These are phyloP conservation scores for Apotomis turbidana DNA, from an alignment of 2,888 invertebrate species.

Conservation along the genomic window DNA sequence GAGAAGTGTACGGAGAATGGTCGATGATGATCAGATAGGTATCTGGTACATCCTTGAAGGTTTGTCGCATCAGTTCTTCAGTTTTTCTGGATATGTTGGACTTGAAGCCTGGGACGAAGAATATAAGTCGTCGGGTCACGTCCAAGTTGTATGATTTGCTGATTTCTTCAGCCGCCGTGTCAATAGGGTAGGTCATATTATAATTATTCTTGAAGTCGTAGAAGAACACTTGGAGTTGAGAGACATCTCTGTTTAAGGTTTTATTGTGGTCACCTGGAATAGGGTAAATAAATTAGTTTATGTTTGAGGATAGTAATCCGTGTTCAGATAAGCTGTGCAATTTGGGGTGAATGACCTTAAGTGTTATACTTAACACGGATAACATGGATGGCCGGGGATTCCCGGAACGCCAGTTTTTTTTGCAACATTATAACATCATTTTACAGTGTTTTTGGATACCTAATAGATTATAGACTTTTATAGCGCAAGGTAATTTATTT, in stretches of 20 bases:
- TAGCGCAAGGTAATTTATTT: too few relatives aligned
- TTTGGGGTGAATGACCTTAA: too few relatives aligned
- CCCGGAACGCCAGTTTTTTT: too few relatives aligned
- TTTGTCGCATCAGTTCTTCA: conserved; percentile 66
- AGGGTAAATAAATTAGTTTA: conserved; percentile 9
- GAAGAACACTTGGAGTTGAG: conserved; percentile 66
- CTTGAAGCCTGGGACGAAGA: conserved; percentile 77
- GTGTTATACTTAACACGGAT: too few relatives aligned
- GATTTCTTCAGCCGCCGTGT: conserved; percentile 61
- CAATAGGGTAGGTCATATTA: conserved; percentile 64
- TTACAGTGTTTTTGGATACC: too few relatives aligned
- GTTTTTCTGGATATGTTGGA: conserved; percentile 70
- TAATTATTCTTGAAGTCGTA: conserved; percentile 76
- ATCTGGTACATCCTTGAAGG: conserved; percentile 67
- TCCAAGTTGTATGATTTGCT: conserved; percentile 66
- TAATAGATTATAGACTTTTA: too few relatives aligned
- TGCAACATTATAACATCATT: too few relatives aligned
- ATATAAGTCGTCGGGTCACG: conserved; percentile 63
- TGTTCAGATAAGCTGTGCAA: too few relatives aligned
- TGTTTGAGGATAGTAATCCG: too few relatives aligned
- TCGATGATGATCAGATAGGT: conserved; percentile 73
- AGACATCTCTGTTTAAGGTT: conserved; percentile 61
- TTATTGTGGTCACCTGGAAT: conserved; percentile 73
- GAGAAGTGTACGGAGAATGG: conserved; percentile 71
- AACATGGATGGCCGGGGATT: too few relatives aligned